These are phyloP conservation scores for Cosmia trapezina DNA, from an alignment of 2,888 invertebrate genomes.

Conservation along the genomic window DNA sequence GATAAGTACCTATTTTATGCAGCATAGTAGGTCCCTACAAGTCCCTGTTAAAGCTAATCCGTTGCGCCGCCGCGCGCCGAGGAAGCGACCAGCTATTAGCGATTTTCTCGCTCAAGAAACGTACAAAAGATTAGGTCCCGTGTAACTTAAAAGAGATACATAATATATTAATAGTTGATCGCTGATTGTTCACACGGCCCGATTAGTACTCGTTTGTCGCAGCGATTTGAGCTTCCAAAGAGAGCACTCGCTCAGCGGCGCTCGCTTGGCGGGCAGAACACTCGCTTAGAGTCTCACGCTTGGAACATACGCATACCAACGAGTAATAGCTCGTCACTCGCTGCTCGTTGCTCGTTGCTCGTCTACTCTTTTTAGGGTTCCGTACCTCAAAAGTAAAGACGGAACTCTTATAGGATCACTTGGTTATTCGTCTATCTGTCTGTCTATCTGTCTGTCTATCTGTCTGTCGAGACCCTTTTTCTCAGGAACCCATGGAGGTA, in stretches of 20 bases:
- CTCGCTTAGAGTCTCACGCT: background rate
- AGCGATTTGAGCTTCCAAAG: background rate
- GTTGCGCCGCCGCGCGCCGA: background rate
- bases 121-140: background rate
- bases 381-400: no score
- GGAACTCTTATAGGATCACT: no score
- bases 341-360: background rate
- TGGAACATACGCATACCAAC: background rate
- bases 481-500: no score
- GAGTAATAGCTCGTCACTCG: background rate
- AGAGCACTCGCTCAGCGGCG: no score
- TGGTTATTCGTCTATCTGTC: no score
- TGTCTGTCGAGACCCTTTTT: no score
- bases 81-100: no score
- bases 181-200: background rate
- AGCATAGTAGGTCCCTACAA: background rate
- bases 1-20: background rate
- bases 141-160: background rate
- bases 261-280: no score
- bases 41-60: constrained; percentile 5
- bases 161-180: background rate
- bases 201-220: no score
- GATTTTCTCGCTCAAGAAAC: background rate
- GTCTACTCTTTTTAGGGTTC: background rate
- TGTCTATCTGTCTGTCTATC: no score